phyloP scores from a whole-genome alignment of 2,888 invertebrate species.

The Pseudococcus longispinus region DNA sequence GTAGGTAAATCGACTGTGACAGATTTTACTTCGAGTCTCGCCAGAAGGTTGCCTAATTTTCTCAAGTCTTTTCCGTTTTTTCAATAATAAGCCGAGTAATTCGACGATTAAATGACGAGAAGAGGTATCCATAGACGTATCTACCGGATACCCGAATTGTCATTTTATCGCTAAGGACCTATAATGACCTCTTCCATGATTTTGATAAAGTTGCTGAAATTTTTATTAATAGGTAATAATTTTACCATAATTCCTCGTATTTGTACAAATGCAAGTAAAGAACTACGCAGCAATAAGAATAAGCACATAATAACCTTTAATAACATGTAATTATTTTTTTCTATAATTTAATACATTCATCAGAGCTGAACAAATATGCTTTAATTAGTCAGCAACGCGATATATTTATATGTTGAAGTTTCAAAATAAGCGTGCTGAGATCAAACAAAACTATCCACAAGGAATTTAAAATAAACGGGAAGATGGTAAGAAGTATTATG shows the following conservation, averaged over 20 bases:
- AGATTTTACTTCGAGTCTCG: neutral
- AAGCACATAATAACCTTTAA: neutral
- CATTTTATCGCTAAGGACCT: neutral
- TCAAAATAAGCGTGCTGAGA: neutral
- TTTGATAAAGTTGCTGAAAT: neutral
- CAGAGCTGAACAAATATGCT: conserved; percentile 36
- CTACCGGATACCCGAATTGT: neutral
- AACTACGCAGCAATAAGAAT: neutral
- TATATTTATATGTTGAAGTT: neutral
- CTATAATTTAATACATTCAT: conserved; percentile 42
- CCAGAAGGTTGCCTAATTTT: neutral
- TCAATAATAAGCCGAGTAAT: neutral
- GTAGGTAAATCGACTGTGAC: conserved; percentile 14
- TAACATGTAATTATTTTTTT: conserved; percentile 15
- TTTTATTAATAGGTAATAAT: neutral
- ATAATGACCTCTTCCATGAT: neutral
- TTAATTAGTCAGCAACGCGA: conserved; percentile 29
- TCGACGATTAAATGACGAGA: neutral
- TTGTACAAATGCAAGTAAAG: neutral
- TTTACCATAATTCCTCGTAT: neutral
- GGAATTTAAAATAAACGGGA: neutral
- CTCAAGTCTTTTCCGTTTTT: neutral
- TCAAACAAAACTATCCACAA: neutral
- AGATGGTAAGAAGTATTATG: neutral
- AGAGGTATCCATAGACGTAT: too few relatives aligned